Conservation (phyloP, 2,888 invertebrate genomes). For the Ormyrus pomaceus region DNA sequence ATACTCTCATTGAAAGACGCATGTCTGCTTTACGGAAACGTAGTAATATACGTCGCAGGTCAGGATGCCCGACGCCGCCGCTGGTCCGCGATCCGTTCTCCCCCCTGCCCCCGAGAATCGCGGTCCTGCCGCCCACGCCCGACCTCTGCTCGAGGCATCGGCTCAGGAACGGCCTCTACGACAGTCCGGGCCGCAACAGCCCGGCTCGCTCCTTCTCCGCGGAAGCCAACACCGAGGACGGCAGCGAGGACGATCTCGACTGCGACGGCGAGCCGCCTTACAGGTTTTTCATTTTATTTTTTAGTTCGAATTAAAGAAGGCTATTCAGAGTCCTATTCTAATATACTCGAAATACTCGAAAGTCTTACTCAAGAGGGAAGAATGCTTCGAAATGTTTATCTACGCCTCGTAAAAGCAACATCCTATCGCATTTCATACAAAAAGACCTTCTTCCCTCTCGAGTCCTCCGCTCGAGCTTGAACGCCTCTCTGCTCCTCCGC, state of each 20-base stretch:
- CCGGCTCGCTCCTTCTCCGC: conserved; percentile 69
- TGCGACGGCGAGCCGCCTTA: conserved; percentile 76
- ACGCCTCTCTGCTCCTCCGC: too few species aligned
- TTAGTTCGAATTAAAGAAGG: background rate
- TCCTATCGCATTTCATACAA: too few species aligned
- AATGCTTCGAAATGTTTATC: too few species aligned
- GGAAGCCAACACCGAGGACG: conserved; percentile 73
- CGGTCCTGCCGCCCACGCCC: conserved; percentile 86
- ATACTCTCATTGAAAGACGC: background rate
- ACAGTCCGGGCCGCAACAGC: conserved; percentile 71
- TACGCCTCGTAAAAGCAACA: too few species aligned
- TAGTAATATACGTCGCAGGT: conserved; percentile 64
- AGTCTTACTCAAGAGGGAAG: too few species aligned
- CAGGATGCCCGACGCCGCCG: conserved; percentile 72
- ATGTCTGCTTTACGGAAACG: conserved; percentile 50
- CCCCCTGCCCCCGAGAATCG: conserved; percentile 81
- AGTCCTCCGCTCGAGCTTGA: too few species aligned
- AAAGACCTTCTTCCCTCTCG: too few species aligned
- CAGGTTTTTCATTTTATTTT: conserved; percentile 63
- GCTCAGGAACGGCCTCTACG: conserved; percentile 67
- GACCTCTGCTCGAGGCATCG: conserved; percentile 75
- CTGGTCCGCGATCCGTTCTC: conserved; percentile 75
- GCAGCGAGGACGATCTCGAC: conserved; percentile 73
- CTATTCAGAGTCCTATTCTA: too few species aligned
- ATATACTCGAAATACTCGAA: too few species aligned